A percentile compares a stretch with the other conserved stretches of the same genome.
Conservation (phyloP, 2,797 vertebrate genomes). For the Sphenopsis melanotis region DNA sequence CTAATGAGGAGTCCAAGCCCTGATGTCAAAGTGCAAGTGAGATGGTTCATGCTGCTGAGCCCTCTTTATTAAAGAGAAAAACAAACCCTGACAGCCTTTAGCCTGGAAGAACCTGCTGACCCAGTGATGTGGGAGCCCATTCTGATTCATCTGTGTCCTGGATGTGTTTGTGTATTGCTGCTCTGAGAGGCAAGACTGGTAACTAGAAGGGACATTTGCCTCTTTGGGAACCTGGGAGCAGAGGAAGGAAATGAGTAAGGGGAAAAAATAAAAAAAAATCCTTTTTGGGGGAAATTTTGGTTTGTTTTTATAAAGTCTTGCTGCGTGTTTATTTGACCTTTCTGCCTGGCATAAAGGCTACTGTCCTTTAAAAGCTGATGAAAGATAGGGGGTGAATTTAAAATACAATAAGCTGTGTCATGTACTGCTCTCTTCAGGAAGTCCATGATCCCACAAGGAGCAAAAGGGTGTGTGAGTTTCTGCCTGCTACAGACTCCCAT, state of each 20-base stretch:
- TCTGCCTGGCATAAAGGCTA: neutral
- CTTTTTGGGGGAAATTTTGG: neutral
- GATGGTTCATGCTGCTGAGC: neutral
- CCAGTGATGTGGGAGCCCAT: neutral
- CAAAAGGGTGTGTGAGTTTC: neutral
- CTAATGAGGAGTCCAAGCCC: neutral
- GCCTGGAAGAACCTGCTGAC: slow-evolving; percentile 37
- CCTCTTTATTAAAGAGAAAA: slow-evolving; percentile 21
- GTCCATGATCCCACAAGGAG: neutral
- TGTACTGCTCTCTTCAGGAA: neutral
- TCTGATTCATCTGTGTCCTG: neutral
- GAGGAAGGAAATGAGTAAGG: slow-evolving; percentile 57
- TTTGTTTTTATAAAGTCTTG: slow-evolving; percentile 39
- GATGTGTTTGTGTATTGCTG: slow-evolving; percentile 6
- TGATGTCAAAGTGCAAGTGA: slow-evolving; percentile 41
- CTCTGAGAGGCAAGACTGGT: neutral
- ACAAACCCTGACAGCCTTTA: slow-evolving; percentile 6
- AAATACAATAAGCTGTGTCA: neutral
- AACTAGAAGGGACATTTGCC: neutral
- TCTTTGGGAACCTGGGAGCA: slow-evolving; percentile 29
- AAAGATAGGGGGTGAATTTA: slow-evolving; percentile 13
- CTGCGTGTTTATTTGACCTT: slow-evolving; percentile 46
- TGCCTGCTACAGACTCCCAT: neutral
- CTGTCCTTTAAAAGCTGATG: slow-evolving; percentile 6
- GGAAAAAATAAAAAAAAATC: neutral